A percentile compares a stretch with the other conserved stretches of the same genome.
These are phyloP conservation scores for Calephelis nemesis DNA, from an alignment of 1,140 invertebrate species.

Conservation along the genomic window DNA sequence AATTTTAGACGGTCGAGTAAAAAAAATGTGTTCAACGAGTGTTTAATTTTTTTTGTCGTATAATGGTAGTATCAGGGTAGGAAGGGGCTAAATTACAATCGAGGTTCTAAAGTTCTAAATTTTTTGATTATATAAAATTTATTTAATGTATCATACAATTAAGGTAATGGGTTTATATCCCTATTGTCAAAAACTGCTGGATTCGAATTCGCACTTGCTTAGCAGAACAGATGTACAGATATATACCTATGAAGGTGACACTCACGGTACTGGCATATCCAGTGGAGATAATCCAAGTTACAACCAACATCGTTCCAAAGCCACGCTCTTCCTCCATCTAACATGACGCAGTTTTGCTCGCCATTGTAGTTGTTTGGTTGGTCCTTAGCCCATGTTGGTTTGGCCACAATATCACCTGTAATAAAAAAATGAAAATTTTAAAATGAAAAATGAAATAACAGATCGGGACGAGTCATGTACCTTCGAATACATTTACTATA, in stretches of 20 bases:
- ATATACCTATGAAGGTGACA: slow-evolving; percentile 74
- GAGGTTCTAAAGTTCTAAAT: no score
- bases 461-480: no score
- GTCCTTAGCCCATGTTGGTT: slow-evolving; percentile 93
- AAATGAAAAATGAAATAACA: neutral
- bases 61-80: no score
- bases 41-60: no score
- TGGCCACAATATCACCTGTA: slow-evolving; percentile 86
- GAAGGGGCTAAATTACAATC: no score
- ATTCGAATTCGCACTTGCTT: slow-evolving; percentile 45
- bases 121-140: no score
- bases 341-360: slow-evolving; percentile 95
- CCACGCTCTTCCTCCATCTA: slow-evolving; percentile 94
- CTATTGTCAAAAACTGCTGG: no score
- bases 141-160: no score
- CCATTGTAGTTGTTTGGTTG: slow-evolving; percentile 98
- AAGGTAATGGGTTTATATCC: no score
- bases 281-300: slow-evolving; percentile 94
- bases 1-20: no score
- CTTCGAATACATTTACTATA: no score
- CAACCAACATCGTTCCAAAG: slow-evolving; percentile 97
- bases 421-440: slow-evolving; percentile 18
- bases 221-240: slow-evolving; percentile 56
- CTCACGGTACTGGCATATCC: slow-evolving; percentile 95
- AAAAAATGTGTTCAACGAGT: no score